These are phyloP conservation scores for Brenthis hecate DNA, from an alignment of 2,888 invertebrate species.

Conservation along the genomic window DNA sequence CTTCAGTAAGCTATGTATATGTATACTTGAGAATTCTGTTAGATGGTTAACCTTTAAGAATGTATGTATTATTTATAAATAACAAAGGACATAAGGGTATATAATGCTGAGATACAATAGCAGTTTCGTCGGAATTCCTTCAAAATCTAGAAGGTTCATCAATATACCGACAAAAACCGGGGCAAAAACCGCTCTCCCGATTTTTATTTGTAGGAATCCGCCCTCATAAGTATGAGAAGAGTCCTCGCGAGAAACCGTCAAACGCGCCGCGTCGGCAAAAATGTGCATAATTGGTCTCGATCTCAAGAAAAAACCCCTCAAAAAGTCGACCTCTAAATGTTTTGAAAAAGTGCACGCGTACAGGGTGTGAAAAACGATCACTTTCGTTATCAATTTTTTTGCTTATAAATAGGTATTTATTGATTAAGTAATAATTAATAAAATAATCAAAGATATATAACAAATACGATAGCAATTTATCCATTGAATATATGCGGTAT, in stretches of 20 bases:
- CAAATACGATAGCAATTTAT: neutral
- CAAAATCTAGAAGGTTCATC: conserved; percentile 69
- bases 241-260: conserved; percentile 58
- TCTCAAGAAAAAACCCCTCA: conserved; percentile 74
- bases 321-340: conserved; percentile 78
- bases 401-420: neutral
- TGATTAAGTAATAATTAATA: neutral
- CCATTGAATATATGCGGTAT: no score
- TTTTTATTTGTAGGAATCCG: conserved; percentile 81
- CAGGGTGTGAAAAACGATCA: conserved; percentile 55
- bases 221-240: conserved; percentile 66
- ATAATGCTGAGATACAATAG: conserved; percentile 37
- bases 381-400: conserved; percentile 11
- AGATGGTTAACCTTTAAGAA: conserved; percentile 6
- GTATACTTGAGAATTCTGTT: conserved; percentile 10
- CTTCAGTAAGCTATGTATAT: no score
- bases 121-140: conserved; percentile 60
- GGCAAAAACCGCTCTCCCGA: conserved; percentile 69
- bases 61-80: conserved; percentile 38
- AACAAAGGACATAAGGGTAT: conserved; percentile 31
- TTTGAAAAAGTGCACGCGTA: conserved; percentile 77
- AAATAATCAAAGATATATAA: neutral
- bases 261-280: conserved; percentile 77
- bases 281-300: conserved; percentile 80
- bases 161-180: conserved; percentile 73